These are phyloP conservation scores for Lydus trimaculatus DNA, from an alignment of 2,888 invertebrate species.

Conservation along the genomic window DNA sequence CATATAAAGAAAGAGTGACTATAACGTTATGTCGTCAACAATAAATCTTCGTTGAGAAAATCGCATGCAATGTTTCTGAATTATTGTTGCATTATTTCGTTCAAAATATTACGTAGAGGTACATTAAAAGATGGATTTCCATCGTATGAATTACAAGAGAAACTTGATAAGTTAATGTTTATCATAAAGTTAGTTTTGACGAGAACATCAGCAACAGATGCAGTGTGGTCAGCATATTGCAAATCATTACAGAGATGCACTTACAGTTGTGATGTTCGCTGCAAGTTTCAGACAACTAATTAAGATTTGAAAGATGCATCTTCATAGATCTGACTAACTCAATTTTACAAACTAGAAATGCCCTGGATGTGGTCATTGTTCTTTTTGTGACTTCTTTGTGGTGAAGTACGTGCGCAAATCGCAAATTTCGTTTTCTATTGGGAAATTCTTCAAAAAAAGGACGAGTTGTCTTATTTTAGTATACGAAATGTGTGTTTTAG, in stretches of 20 bases:
- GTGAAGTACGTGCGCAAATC: too few relatives aligned
- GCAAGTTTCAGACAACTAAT: too few relatives aligned
- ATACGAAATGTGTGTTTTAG: too few relatives aligned
- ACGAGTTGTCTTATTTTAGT: too few relatives aligned
- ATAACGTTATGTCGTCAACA: background rate
- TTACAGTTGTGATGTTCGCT: background rate
- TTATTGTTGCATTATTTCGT: background rate
- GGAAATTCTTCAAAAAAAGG: too few relatives aligned
- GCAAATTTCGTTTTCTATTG: too few relatives aligned
- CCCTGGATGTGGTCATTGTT: too few relatives aligned
- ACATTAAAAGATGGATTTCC: background rate
- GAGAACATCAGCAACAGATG: constrained; percentile 6
- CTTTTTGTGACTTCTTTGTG: too few relatives aligned
- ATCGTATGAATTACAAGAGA: background rate
- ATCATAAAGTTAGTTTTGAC: background rate
- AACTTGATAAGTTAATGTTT: background rate
- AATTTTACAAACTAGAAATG: too few relatives aligned
- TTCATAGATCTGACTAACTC: too few relatives aligned
- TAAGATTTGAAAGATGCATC: too few relatives aligned
- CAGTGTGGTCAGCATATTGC: constrained; percentile 7
- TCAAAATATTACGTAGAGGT: background rate
- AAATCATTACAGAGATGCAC: background rate
- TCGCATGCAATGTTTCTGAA: background rate
- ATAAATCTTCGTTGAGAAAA: background rate
- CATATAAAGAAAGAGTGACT: background rate